These are phyloP conservation scores for Montipora efflorescens DNA, from an alignment of 64 coral and sea anemone genomes.

Conservation along the genomic window DNA sequence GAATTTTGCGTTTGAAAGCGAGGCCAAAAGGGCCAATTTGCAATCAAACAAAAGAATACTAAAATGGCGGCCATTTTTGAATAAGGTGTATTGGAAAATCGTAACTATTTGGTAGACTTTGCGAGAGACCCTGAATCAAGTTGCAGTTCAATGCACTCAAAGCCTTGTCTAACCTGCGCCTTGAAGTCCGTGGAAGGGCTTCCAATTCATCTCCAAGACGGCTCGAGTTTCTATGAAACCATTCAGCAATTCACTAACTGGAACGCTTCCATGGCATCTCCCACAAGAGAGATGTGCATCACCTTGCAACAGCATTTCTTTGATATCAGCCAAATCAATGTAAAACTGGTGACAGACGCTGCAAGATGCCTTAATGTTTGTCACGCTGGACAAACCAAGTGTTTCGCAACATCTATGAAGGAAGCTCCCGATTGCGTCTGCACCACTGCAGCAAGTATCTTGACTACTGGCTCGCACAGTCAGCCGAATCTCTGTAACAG, in stretches of 20 bases:
- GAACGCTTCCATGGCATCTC: constrained; percentile 7
- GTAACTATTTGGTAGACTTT: not conserved
- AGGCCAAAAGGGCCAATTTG: too few relatives aligned
- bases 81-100: too few relatives aligned
- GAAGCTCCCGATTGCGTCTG: not conserved
- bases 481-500: constrained; percentile 35
- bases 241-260: constrained; percentile 14
- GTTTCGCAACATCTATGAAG: not conserved
- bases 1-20: too few relatives aligned
- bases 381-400: not conserved
- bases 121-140: not conserved
- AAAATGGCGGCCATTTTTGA: too few relatives aligned
- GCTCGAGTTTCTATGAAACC: constrained; percentile 22
- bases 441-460: not conserved
- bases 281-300: not conserved
- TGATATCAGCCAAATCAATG: constrained; percentile 12
- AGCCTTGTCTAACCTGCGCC: not conserved
- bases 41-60: too few relatives aligned
- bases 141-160: not conserved
- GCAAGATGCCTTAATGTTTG: constrained; percentile 8
- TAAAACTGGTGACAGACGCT: constrained; percentile 2
- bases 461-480: constrained; percentile 2
- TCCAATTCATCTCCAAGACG: not conserved
- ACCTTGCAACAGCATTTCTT: not conserved
- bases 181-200: not conserved